Evolutionary conservation across 2,888 invertebrate genomes (phyloP), one percentile per base, ranked within the genome.

Genomic region (Norana najaformis): DNA sequence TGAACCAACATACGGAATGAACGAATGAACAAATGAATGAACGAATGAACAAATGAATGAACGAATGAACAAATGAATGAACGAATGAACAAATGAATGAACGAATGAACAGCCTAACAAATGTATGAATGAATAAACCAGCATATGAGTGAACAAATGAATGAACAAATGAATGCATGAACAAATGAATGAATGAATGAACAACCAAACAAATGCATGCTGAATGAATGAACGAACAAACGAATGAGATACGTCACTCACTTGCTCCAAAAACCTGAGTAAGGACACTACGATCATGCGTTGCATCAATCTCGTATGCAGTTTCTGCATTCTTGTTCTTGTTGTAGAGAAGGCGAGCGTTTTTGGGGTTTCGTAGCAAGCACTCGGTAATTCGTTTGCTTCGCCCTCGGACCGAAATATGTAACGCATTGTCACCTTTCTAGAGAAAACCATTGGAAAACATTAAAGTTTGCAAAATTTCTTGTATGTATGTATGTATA

Each of bases 261-360:
- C 98, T 96, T 35, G 98, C 97, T 41, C 98, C 98, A 95, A 98
- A 98, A 93, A 99, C 98, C 95, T 98, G 98, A 5, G 98, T 98
- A 83, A 99, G 95, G 93, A 99, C 98, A 0, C 98, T 98, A 95
- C 98, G 98, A 93, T 98, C 98, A 95, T 98, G 97, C 93, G 97
- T 97, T 94, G 98, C 97, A 95, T 99, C 99, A 93, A 99, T 98
- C 94, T 97, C 98, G 95, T 99, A 99, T 0, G 99, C 98, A 0
- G 99, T 99, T 95, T 99, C 99, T 89, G 98, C 98, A 34, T 97
- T 96, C 93, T 97, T 97, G 95, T 99, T 99, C 34, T 98, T 98
- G 93, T 98, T 96, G 95, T 99, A 99, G 83, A 99, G 95, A 92
- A 99, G 96, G 94, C 98, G 98, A 94, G 98, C 98, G 95, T 99